Percentiles rank a stretch among this genome's conserved stretches.
phyloP scores from a whole-genome alignment of 1,140 invertebrate genomes.

The Aphidius ervi region DNA sequence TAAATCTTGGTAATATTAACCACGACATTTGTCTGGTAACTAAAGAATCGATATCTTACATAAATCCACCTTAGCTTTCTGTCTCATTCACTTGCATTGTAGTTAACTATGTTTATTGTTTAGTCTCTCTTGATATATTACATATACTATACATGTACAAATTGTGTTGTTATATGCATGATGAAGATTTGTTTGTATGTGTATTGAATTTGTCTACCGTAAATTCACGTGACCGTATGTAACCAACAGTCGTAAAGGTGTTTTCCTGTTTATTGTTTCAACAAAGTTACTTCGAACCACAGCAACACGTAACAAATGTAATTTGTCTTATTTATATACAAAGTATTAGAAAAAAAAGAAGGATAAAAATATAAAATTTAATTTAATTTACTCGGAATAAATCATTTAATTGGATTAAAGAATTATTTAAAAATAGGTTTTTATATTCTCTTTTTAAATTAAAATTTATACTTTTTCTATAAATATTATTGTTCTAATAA shows the following conservation, averaged over 20 bases:
- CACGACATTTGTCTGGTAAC: slow-evolving; percentile 3
- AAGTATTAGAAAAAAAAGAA: too few species aligned
- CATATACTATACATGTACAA: background rate
- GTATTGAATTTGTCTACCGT: background rate
- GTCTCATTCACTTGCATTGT: background rate
- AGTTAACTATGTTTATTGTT: background rate
- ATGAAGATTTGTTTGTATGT: background rate
- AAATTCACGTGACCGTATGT: slow-evolving; percentile 16
- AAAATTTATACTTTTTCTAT: too few species aligned
- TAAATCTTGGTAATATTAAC: slow-evolving; percentile 1
- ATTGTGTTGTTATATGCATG: background rate
- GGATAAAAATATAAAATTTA: slow-evolving; percentile 48
- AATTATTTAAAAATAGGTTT: background rate
- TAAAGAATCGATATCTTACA: slow-evolving; percentile 6
- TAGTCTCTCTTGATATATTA: too few species aligned
- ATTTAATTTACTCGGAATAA: slow-evolving; percentile 46
- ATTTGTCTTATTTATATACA: slow-evolving; percentile 30
- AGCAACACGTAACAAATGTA: slow-evolving; percentile 40
- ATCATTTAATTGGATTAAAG: slow-evolving; percentile 38
- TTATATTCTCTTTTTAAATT: background rate
- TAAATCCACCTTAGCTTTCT: background rate
- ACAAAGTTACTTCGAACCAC: slow-evolving; percentile 35
- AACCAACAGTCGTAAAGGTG: slow-evolving; percentile 25
- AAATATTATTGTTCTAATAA: too few species aligned
- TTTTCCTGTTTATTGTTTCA: slow-evolving; percentile 32